These are phyloP conservation scores for Echeneis naucrates DNA, from an alignment of 2,797 vertebrate genomes.

Conservation along the genomic window DNA sequence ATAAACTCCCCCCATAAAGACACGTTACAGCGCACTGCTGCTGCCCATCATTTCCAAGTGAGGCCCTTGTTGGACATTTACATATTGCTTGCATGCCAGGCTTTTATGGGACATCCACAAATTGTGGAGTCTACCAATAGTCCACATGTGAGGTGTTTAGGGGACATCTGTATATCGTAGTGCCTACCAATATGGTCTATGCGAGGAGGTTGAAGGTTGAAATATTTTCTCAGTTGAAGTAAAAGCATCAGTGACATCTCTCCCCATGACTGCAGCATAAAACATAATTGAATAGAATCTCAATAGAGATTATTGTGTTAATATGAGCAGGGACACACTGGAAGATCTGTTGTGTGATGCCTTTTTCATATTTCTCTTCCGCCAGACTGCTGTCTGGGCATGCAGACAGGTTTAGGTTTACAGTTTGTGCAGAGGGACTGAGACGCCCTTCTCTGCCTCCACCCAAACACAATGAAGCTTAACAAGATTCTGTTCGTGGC, in stretches of 20 bases:
- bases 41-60: no score
- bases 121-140: no score
- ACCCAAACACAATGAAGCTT: neutral
- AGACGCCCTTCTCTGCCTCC: neutral
- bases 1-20: no score
- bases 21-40: no score
- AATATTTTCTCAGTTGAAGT: neutral
- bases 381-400: neutral
- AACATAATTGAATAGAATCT: neutral
- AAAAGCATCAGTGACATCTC: neutral
- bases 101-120: no score
- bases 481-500: neutral
- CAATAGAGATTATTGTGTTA: neutral
- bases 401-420: neutral
- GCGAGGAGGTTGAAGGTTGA: neutral
- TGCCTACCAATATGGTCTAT: no score
- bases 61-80: no score
- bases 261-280: neutral
- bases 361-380: neutral
- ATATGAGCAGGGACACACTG: neutral
- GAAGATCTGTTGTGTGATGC: neutral
- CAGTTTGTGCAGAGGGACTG: neutral
- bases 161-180: no score
- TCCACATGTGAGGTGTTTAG: no score
- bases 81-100: no score